phyloP scores from a whole-genome alignment of 2,888 invertebrate genomes.

The Tubulanus polymorphus region DNA sequence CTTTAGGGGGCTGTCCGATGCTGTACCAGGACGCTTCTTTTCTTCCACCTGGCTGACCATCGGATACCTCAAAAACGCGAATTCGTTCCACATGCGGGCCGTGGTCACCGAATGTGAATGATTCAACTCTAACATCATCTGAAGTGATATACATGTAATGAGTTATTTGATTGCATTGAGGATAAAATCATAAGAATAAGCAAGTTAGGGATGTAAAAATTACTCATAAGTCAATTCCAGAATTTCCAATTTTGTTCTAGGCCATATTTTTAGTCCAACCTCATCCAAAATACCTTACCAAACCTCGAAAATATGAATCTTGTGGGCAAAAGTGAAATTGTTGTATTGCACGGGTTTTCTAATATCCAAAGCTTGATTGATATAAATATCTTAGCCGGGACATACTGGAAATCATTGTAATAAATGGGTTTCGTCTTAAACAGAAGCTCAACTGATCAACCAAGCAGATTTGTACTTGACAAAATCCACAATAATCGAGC shows the following conservation, averaged over 20 bases:
- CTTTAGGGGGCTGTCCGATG: slow-evolving; percentile 41
- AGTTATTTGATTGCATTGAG: neutral
- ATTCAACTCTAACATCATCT: slow-evolving; percentile 56
- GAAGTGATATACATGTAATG: slow-evolving; percentile 11
- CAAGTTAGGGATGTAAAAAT: neutral
- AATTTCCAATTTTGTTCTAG: too few species aligned
- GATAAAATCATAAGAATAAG: neutral
- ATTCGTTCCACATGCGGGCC: slow-evolving; percentile 52
- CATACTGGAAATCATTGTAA: too few species aligned
- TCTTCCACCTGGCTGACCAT: slow-evolving; percentile 40
- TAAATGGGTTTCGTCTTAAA: too few species aligned
- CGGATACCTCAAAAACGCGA: slow-evolving; percentile 50
- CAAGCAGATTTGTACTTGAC: neutral
- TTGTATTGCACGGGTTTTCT: too few species aligned
- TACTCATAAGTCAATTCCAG: too few species aligned
- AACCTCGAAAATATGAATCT: too few species aligned
- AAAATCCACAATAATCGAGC: neutral
- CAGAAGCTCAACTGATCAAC: neutral
- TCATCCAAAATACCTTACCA: too few species aligned
- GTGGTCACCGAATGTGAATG: slow-evolving; percentile 56
- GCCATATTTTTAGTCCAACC: too few species aligned
- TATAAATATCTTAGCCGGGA: too few species aligned
- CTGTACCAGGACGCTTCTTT: slow-evolving; percentile 42
- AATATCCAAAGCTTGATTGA: too few species aligned
- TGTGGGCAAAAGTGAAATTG: too few species aligned